Evolutionary conservation across 2,888 invertebrate genomes (phyloP), one percentile per base, ranked within the genome.

Genomic region (Phymatocera aterrima): DNA sequence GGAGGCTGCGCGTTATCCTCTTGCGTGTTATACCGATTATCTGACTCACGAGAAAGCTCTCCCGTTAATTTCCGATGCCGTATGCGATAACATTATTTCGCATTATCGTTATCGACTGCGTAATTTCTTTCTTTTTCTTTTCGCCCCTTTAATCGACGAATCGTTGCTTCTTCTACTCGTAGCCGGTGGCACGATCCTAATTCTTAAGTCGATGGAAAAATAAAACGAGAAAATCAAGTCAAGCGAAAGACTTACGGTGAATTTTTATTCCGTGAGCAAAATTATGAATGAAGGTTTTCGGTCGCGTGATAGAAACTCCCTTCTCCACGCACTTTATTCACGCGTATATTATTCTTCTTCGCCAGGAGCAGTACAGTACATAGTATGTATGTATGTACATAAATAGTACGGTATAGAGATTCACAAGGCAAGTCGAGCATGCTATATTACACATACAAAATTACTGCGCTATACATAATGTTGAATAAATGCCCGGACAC

Each of bases 381-480:
- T n/a, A n/a, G n/a, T n/a, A n/a, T n/a, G n/a, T n/a, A n/a, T n/a
- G n/a, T n/a, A n/a, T n/a, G n/a, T n/a, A n/a, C n/a, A n/a, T n/a
- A n/a, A n/a, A n/a, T n/a, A n/a, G n/a, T n/a, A n/a, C n/a, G n/a
- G n/a, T n/a, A n/a, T n/a, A n/a, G 77, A 77, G 79, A 80, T 79
- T 82, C 79, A 82, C 80, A 79, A 78, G 78, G 75, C 54, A 31
- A 31, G n/a, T n/a, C n/a, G 43, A 51, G 40, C 82, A 82, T 82
- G 82, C 81, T 64, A 80, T n/a, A n/a, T 75, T 74, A 40, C 31
- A 51, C 34, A 31, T 51, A 72, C 48, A 72, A 34, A 72, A 72
- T 72, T 72, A 72, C 48, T 34, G 48, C 51, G 51, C 48, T 18
- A 51, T n/a, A n/a, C n/a, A n/a, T 72, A 48, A 51, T 28, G 34